Evolutionary conservation across 2,797 vertebrate species (phyloP).

Genomic region (Rhinella marina): DNA sequence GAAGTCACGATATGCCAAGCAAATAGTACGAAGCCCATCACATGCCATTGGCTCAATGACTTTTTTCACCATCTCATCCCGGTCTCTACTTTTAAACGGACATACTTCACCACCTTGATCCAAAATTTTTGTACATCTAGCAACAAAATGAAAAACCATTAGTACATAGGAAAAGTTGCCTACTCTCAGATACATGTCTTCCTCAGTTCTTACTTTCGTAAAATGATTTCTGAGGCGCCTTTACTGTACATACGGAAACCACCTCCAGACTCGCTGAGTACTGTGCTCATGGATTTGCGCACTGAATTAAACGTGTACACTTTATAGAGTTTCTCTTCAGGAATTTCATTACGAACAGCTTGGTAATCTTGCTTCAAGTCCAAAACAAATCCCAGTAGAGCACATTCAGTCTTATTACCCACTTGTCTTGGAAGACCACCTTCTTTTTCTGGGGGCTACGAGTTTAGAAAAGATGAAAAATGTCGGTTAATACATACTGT

Average conservation of each 20-base stretch:
- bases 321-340: constrained; percentile 94
- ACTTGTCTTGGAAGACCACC: constrained; percentile 93
- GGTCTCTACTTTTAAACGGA: constrained; percentile 86
- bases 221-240: constrained; percentile 93
- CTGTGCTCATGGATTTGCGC: constrained; percentile 98
- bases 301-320: constrained; percentile 98
- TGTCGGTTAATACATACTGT: background rate
- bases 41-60: constrained; percentile 98
- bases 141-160: background rate
- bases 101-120: constrained; percentile 80
- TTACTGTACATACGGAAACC: constrained; percentile 98
- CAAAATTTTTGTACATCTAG: constrained; percentile 88
- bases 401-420: constrained; percentile 97
- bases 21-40: constrained; percentile 93
- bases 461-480: background rate
- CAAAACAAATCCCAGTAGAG: constrained; percentile 89
- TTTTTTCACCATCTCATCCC: constrained; percentile 91
- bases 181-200: no score
- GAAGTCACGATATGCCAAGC: constrained; percentile 92
- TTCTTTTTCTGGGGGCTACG: constrained; percentile 91
- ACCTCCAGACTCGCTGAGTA: constrained; percentile 80
- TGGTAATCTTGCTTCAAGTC: constrained; percentile 94
- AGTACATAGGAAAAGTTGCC: background rate
- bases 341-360: constrained; percentile 88
- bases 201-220: constrained; percentile 85